These are phyloP conservation scores for Tuta absoluta DNA, from an alignment of 2,888 invertebrate species.

Conservation along the genomic window DNA sequence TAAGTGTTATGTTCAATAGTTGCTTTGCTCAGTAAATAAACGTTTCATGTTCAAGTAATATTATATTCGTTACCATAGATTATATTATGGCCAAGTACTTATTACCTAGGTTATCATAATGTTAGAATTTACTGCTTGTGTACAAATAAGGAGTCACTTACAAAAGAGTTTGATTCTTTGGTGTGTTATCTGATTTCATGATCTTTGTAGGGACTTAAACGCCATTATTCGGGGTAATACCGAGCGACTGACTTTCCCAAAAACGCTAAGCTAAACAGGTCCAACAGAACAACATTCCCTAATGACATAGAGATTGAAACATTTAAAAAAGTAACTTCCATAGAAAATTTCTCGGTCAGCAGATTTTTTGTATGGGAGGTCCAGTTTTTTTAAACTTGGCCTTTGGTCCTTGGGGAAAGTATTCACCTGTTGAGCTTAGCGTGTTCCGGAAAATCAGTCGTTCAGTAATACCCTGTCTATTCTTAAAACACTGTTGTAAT, in stretches of 20 bases:
- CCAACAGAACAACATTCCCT: no score
- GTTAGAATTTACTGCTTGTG: constrained; percentile 67
- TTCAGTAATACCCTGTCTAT: not conserved
- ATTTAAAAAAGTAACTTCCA: no score
- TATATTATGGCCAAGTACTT: constrained; percentile 74
- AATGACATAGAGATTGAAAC: no score
- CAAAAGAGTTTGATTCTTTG: constrained; percentile 40
- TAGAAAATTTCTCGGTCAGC: no score
- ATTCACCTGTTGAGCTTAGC: no score
- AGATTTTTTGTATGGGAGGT: no score
- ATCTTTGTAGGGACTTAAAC: constrained; percentile 33
- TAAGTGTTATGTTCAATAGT: constrained; percentile 36
- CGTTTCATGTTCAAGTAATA: constrained; percentile 57
- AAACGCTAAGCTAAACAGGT: no score
- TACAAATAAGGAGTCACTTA: constrained; percentile 65
- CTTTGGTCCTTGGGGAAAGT: no score
- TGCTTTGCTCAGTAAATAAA: constrained; percentile 69
- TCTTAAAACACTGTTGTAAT: constrained; percentile 45
- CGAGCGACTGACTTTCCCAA: no score
- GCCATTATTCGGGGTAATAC: no score
- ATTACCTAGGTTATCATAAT: constrained; percentile 60
- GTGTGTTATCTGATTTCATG: constrained; percentile 28
- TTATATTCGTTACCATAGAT: constrained; percentile 77
- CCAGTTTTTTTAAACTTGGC: no score
- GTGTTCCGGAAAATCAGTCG: no score